Evolutionary conservation across 2,797 vertebrate genomes (phyloP), one percentile per base, ranked within the genome.

Genomic region (Xenopus petersii): DNA sequence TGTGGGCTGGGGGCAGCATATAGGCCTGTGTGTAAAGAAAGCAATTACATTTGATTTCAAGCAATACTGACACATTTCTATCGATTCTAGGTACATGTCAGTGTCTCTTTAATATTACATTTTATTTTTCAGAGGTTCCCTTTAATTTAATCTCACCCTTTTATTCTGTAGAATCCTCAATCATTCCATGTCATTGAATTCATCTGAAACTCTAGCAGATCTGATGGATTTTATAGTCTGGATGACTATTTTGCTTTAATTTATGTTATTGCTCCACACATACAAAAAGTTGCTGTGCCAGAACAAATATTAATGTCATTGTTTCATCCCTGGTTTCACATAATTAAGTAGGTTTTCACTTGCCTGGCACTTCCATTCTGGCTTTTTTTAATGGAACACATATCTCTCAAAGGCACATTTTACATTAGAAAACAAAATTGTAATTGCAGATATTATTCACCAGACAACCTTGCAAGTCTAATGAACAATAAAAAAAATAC

Each of bases 351-450:
- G 56, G 11, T 73, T 63, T 77, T 68, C 17, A 36, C 63, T 67
- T 73, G 21, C 67, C 47, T 58, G 58, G 24, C 21, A 56, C 61
- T 46, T 70, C 33, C 10, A 24, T 7, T 21, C 24, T 66, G 15
- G 58, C 42, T 64, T 67, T 30, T 30, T 58, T 73, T 63, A 58
- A 77, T 73, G 12, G 15, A 21, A 46, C 48, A 68, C 49, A 64
- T 77, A 73, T 77, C 75, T 73, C 64, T 64, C 16, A 36, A 55
- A 64, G 73, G 49, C 65, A 73, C 65, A 77, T 77, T 73, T 73
- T 54, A 16, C 36, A 76, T 67, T 77, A 64, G 47, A 49, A 48
- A 26, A 54, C 49, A 54, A 42, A 64, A 59, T 67, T 21, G 51
- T 68, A 68, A 68, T 68, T 68, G 75, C 59, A 36, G 67, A 72